These are phyloP conservation scores for Agrochola macilenta DNA, from an alignment of 2,888 invertebrate genomes.

Conservation along the genomic window DNA sequence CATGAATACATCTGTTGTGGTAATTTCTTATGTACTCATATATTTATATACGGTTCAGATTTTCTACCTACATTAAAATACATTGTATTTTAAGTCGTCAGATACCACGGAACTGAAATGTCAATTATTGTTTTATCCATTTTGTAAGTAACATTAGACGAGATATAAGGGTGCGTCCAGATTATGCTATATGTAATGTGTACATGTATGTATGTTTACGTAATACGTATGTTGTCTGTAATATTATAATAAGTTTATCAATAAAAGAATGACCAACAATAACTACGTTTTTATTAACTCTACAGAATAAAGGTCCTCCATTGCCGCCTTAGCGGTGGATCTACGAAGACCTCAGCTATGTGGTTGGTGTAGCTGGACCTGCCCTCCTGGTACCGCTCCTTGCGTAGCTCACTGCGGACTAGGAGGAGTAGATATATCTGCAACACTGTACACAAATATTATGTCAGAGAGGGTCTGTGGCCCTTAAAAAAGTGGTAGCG, in stretches of 20 bases:
- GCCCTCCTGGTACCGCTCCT: constrained; percentile 67
- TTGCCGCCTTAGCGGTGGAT: constrained; percentile 48
- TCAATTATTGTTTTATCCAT: too few species aligned
- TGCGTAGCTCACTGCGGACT: constrained; percentile 68
- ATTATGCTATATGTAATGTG: too few species aligned
- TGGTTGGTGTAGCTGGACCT: constrained; percentile 70
- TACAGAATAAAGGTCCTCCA: constrained; percentile 49
- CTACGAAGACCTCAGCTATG: constrained; percentile 63
- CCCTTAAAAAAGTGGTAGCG: not conserved
- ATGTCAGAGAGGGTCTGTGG: not conserved
- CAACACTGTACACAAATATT: constrained; percentile 59
- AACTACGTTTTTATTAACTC: constrained; percentile 18
- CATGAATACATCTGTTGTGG: too few species aligned
- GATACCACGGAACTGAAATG: too few species aligned
- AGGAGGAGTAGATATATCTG: constrained; percentile 71
- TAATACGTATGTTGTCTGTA: not conserved
- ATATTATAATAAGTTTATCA: not conserved
- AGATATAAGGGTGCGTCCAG: too few species aligned
- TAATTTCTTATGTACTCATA: too few species aligned
- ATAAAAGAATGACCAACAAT: constrained; percentile 8
- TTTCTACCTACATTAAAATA: too few species aligned
- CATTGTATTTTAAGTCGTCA: too few species aligned
- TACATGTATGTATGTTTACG: too few species aligned
- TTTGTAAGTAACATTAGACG: too few species aligned
- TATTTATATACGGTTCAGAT: too few species aligned